Percentiles rank a stretch among this genome's conserved stretches.
Conservation (phyloP, 2,797 vertebrate genomes). For the Enoplosus armatus region DNA sequence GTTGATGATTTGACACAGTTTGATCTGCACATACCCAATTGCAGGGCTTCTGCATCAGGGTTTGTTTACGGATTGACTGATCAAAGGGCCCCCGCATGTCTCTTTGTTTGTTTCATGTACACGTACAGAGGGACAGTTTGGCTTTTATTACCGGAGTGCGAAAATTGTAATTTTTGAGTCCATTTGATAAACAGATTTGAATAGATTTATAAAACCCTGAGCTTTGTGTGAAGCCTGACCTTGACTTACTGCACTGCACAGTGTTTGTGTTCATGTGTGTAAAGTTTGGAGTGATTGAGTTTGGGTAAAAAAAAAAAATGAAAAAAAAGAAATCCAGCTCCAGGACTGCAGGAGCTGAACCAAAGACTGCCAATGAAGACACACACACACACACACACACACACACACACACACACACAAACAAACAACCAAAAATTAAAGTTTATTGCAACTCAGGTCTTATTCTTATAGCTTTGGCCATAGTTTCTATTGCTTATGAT, state of each 20-base stretch:
- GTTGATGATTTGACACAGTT: constrained; percentile 83
- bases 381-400: neutral
- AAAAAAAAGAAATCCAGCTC: neutral
- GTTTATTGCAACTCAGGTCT: neutral
- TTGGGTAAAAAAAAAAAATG: neutral
- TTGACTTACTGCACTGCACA: constrained; percentile 27
- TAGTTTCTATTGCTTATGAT: neutral
- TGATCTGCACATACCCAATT: constrained; percentile 80
- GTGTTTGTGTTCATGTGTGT: neutral
- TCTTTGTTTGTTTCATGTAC: constrained; percentile 84
- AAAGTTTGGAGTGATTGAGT: neutral
- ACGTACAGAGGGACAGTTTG: constrained; percentile 74
- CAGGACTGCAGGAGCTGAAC: neutral
- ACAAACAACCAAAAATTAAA: too few relatives aligned
- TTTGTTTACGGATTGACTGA: constrained; percentile 85
- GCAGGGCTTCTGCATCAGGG: constrained; percentile 75
- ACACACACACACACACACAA: neutral
- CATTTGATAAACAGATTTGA: constrained; percentile 70
- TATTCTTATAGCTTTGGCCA: neutral
- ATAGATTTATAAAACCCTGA: constrained; percentile 42
- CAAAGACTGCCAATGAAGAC: neutral
- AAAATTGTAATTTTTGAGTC: constrained; percentile 70
- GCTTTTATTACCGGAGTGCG: constrained; percentile 64
- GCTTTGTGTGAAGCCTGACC: constrained; percentile 34
- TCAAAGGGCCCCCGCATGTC: constrained; percentile 80